Evolutionary conservation across 2,888 invertebrate genomes (phyloP).

Genomic region (Crossocerus cetratus): DNA sequence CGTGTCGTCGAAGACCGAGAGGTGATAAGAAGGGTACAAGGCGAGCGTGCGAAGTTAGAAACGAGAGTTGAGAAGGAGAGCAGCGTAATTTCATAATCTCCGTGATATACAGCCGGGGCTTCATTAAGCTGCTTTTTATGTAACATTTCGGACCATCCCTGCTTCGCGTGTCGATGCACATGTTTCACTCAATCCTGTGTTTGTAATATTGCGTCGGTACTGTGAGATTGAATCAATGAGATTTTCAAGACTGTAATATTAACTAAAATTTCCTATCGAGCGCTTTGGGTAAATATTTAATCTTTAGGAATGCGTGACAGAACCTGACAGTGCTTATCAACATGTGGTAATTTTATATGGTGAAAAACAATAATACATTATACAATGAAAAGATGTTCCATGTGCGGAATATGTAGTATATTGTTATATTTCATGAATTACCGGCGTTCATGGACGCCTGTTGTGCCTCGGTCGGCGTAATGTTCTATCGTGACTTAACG

Average conservation of each 20-base stretch:
- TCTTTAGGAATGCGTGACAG: too few species aligned
- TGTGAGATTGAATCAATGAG: slow-evolving; percentile 22
- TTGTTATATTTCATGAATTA: too few species aligned
- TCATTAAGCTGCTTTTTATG: slow-evolving; percentile 72
- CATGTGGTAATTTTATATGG: too few species aligned
- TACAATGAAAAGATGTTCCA: too few species aligned
- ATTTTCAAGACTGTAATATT: slow-evolving; percentile 11
- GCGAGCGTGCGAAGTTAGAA: slow-evolving; percentile 16
- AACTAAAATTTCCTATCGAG: too few species aligned
- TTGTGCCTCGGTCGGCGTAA: neutral
- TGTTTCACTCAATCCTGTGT: neutral
- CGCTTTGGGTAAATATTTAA: too few species aligned
- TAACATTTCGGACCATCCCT: slow-evolving; percentile 66
- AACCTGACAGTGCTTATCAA: too few species aligned
- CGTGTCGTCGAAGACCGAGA: slow-evolving; percentile 16
- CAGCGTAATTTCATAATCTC: slow-evolving; percentile 57
- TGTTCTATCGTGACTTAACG: neutral
- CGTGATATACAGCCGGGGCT: slow-evolving; percentile 60
- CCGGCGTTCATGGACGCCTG: neutral
- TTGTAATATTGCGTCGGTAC: too few species aligned
- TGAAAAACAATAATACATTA: too few species aligned
- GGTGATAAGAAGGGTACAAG: slow-evolving; percentile 20
- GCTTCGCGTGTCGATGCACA: slow-evolving; percentile 59
- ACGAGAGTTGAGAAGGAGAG: slow-evolving; percentile 10
- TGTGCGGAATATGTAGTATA: too few species aligned